Conservation (phyloP, 2,797 vertebrate species). For the Echiichthys vipera region DNA sequence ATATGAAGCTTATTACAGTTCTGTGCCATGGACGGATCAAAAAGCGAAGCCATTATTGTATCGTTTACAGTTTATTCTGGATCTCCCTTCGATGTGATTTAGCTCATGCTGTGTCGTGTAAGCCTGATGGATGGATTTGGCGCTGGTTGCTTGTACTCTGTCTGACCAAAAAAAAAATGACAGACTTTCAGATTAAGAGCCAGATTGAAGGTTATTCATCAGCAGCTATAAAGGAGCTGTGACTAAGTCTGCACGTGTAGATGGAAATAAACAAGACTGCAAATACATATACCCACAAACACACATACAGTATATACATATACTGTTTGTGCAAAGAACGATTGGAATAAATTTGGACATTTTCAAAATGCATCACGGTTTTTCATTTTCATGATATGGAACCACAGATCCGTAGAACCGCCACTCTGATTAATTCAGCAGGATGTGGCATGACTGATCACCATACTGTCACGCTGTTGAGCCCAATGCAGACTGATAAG, state of each 20-base stretch:
- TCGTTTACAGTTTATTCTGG: constrained; percentile 8
- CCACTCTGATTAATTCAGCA: constrained; percentile 30
- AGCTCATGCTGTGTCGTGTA: constrained; percentile 7
- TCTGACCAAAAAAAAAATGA: constrained; percentile 14
- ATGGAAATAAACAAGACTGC: neutral
- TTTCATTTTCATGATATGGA: constrained; percentile 15
- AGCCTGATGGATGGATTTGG: constrained; percentile 47
- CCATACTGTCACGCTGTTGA: constrained; percentile 51
- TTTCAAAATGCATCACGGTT: neutral
- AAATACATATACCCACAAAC: neutral
- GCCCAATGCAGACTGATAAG: constrained; percentile 58
- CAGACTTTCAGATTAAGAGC: constrained; percentile 45
- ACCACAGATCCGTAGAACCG: neutral
- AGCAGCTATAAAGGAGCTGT: constrained; percentile 7
- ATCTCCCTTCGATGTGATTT: neutral
- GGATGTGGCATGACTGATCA: constrained; percentile 63
- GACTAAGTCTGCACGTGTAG: constrained; percentile 29
- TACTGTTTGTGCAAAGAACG: neutral
- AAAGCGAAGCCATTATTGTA: neutral
- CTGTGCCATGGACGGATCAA: neutral
- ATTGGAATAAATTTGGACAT: neutral
- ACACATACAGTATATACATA: neutral
- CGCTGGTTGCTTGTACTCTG: neutral
- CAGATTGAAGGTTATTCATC: constrained; percentile 45
- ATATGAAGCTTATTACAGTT: neutral